These are phyloP conservation scores for Leptocoma aspasia DNA, from an alignment of 2,113 vertebrate species.

Conservation along the genomic window DNA sequence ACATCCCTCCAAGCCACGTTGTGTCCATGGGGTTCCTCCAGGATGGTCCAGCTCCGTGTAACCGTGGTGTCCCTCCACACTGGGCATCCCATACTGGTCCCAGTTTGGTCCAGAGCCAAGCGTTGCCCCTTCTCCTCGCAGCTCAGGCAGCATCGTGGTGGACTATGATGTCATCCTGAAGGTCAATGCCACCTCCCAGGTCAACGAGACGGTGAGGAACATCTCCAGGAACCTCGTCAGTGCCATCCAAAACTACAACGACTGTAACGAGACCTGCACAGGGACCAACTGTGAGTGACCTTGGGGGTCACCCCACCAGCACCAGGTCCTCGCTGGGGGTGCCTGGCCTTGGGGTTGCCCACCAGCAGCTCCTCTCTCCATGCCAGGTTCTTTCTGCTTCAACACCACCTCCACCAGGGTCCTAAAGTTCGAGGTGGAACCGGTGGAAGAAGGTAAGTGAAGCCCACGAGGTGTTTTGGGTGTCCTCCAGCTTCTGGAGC, in stretches of 20 bases:
- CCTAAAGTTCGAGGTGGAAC: rapidly evolving
- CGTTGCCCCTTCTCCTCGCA: background rate
- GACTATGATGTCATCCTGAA: rapidly evolving
- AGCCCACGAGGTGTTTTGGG: background rate
- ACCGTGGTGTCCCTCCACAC: background rate
- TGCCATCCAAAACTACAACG: rapidly evolving
- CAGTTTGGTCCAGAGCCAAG: background rate
- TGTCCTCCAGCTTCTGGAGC: rapidly evolving
- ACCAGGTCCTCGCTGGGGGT: rapidly evolving
- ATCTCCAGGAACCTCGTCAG: rapidly evolving
- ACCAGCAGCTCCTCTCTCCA: background rate
- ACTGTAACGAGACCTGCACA: rapidly evolving
- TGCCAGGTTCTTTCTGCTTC: background rate
- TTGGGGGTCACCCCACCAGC: rapidly evolving
- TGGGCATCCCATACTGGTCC: background rate
- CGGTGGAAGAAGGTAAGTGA: rapidly evolving
- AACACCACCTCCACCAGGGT: rapidly evolving
- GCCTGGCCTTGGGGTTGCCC: too few species aligned
- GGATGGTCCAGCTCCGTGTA: rapidly evolving
- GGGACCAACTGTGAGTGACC: rapidly evolving
- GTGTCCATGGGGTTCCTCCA: background rate
- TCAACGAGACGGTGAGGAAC: rapidly evolving
- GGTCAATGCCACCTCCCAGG: background rate
- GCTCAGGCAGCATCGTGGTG: background rate
- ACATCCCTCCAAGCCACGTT: background rate